Percentiles rank a stretch among this genome's conserved stretches.
Evolutionary conservation across 2,888 invertebrate genomes (phyloP).

Genomic region (Tipula unca): DNA sequence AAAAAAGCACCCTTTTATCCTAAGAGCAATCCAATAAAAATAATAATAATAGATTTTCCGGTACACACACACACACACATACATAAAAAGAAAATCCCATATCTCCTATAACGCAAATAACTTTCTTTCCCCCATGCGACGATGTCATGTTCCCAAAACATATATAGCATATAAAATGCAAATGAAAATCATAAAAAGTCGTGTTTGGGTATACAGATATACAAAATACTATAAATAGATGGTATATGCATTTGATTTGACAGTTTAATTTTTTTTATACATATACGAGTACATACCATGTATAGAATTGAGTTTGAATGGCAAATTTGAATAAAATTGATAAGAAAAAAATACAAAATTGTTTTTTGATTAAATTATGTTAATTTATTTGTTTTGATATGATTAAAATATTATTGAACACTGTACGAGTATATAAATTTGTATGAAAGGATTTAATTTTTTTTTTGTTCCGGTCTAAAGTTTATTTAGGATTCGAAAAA

Average conservation of each 20-base stretch:
- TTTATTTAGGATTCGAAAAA: neutral
- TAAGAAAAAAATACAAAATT: neutral
- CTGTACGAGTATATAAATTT: neutral
- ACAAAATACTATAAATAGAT: neutral
- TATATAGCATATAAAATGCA: neutral
- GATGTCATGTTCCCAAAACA: neutral
- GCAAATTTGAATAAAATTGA: neutral
- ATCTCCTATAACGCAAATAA: neutral
- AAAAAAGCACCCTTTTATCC: neutral
- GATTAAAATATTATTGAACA: neutral
- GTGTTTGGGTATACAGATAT: neutral
- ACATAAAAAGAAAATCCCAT: neutral
- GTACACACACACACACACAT: neutral
- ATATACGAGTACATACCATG: too few species aligned
- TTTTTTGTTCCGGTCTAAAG: neutral
- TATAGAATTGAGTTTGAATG: neutral
- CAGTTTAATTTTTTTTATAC: neutral
- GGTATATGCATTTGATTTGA: neutral
- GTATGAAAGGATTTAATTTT: neutral
- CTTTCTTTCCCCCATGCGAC: neutral
- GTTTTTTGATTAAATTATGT: neutral
- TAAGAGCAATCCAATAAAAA: constrained; percentile 8
- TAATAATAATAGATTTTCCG: neutral
- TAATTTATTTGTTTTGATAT: constrained; percentile 8
- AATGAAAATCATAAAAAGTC: neutral